Evolutionary conservation across 2,113 vertebrate genomes (phyloP).

Genomic region (Pituophis catenifer): DNA sequence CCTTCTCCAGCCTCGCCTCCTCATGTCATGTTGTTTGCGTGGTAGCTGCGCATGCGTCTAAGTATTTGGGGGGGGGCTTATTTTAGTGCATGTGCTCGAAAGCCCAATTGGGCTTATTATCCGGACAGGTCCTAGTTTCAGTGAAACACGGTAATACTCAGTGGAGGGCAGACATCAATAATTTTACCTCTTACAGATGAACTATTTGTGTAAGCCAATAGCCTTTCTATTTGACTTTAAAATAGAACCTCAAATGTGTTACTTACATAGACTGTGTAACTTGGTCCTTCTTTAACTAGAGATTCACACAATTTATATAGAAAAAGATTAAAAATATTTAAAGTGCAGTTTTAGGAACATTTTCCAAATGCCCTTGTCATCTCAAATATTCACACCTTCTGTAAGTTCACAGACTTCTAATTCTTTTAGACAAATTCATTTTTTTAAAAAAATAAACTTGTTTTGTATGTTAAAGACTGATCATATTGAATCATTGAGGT

Average conservation of each 20-base stretch:
- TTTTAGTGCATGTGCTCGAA: no score
- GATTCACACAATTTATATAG: not conserved
- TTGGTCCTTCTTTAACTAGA: conserved; percentile 7
- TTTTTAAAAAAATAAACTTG: conserved; percentile 41
- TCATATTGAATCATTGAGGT: conserved; percentile 27
- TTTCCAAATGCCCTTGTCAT: conserved; percentile 7
- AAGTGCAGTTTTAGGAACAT: conserved; percentile 2
- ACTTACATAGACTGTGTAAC: conserved; percentile 2
- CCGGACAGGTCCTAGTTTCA: no score
- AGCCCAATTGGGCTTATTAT: no score
- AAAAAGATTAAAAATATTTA: conserved; percentile 38
- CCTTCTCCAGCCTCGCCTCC: no score
- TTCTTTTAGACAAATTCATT: conserved; percentile 45
- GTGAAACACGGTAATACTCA: not conserved
- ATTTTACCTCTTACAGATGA: not conserved
- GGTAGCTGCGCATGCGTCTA: no score
- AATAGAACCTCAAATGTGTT: conserved; percentile 9
- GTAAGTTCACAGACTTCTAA: conserved; percentile 54
- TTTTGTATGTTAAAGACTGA: not conserved
- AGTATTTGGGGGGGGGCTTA: no score
- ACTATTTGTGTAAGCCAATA: conserved; percentile 9
- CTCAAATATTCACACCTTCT: conserved; percentile 24
- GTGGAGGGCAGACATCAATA: not conserved
- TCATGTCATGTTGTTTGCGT: no score
- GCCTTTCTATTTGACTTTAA: not conserved